Evolutionary conservation across 2,888 invertebrate genomes (phyloP), one percentile per base, ranked within the genome.

Genomic region (Plebejus argus): DNA sequence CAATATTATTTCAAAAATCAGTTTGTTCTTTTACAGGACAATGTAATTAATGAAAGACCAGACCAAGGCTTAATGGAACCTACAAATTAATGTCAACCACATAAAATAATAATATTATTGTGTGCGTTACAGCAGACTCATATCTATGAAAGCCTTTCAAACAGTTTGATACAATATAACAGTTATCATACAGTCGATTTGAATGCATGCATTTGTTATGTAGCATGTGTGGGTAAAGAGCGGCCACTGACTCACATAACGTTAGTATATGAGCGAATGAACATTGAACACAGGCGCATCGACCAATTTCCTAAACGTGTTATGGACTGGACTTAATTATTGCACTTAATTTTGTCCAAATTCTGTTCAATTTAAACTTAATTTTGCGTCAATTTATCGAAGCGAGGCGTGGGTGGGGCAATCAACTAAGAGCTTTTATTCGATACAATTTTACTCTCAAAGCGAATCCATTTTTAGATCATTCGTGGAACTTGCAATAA

Each of bases 311-410:
- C 66, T 66, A 66, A 66, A 66, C 28, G 15, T 66, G 28, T 33
- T 66, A 66, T 66, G 66, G 66, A 18, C 66, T 66, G 28, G 66
- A 33, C 66, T 28, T 66, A 61, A 23, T 61, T 61, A 61, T 23
- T 61, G 61, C 61, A 61, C 61, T 61, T 23, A 66, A 66, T 28
- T 66, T 33, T 18, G 66, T 66, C 66, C 15, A 28, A 66, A 66
- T 28, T 66, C 6, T 18, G 66, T 66, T 66, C 18, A 66, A 66
- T 66, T 66, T 28, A 66, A 33, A 66, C 15, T 33, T 18, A 33
- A 66, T 66, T 66, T 66, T 28, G 66, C 15, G 33, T 66, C 66
- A 33, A 66, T 66, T 66, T 66, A 28, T 66, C 28, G 66, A 66
- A 66, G 66, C 66, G 28, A 28, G 15, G 28, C 66, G 66, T 12